Base-by-base conservation (phyloP, 2,113 vertebrate genomes). In the Menura novaehollandiae region DNA sequence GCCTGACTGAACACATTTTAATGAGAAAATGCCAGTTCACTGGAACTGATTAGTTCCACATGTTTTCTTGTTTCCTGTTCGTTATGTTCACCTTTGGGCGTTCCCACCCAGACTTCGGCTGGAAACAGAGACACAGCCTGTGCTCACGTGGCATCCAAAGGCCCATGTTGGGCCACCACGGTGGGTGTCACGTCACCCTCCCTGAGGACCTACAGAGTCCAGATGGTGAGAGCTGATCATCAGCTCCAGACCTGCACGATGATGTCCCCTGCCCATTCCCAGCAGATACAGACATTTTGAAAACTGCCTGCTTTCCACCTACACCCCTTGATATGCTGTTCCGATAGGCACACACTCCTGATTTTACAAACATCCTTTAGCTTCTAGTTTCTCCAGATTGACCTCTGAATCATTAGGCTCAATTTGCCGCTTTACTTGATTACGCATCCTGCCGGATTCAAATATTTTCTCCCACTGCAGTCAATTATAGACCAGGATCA, bases 111-210 rank as follows among this genome's bases (percentile, higher is more conserved):
- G 20, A 22, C 8, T 68, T 88, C 1, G 1, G 8, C 30, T 56
- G 53, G 56, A 44, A 93, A 60, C 22, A 56, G 66, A 88, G 33
- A 11, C 5, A 15, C 37, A 77, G 59, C 15, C 35, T 41, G 15
- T n/a, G 59, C 24, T 91, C 9, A 0, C 6, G 24, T 35, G 41
- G 32, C 58, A 80, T 12, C 27, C 19, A 5, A n/a, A 53, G 24
- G 21, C 30, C 53, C 21, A 3, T 0, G 1, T 0, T 2, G 2
- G 46, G n/a, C 19, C 10, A 44, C 21, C 1, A 0, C 2, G 5
- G 0, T 33, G 32, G 41, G 11, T 35, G 19, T 10, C 59, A n/a
- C 28, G 66, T 69, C 26, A 55, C 28, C 15, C 0, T 21, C 26
- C 32, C 30, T 0, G 0, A 41, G 23, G 15, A 11, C 2, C 47